These are phyloP conservation scores for Ectropis crepuscularia DNA, from an alignment of 2,888 invertebrate genomes.

Conservation along the genomic window DNA sequence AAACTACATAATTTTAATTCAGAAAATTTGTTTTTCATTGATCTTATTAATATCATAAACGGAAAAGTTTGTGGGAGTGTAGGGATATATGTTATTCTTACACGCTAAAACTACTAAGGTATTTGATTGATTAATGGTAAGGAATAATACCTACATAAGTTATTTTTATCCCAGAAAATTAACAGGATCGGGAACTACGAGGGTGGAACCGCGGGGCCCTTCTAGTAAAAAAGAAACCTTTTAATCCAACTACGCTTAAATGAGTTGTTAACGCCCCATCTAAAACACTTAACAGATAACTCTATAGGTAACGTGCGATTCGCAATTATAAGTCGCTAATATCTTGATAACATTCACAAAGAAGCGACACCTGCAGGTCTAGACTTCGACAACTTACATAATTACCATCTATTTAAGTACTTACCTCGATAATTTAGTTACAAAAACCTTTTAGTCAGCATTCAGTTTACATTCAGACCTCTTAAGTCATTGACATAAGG, in stretches of 20 bases:
- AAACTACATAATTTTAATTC: too few relatives aligned
- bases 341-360: slow-evolving; percentile 36
- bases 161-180: too few relatives aligned
- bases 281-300: slow-evolving; percentile 41
- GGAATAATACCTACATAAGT: too few relatives aligned
- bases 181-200: background rate
- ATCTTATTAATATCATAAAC: too few relatives aligned
- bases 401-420: slow-evolving; percentile 17
- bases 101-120: too few relatives aligned
- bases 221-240: background rate
- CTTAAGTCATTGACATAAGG: too few relatives aligned
- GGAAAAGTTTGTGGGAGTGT: too few relatives aligned
- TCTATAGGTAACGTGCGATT: slow-evolving; percentile 28
- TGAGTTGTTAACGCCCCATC: slow-evolving; percentile 32
- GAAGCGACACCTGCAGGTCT: slow-evolving; percentile 40
- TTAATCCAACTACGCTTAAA: slow-evolving; percentile 27
- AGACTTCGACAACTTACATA: slow-evolving; percentile 29
- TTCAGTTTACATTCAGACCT: too few relatives aligned
- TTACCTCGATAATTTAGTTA: background rate
- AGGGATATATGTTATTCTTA: too few relatives aligned
- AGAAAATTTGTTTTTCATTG: too few relatives aligned
- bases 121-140: too few relatives aligned
- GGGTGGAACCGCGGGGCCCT: too few relatives aligned
- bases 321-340: slow-evolving; percentile 28
- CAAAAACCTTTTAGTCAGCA: background rate